Conservation (phyloP, 2,797 vertebrate species). For the Cheirogaleus major region DNA sequence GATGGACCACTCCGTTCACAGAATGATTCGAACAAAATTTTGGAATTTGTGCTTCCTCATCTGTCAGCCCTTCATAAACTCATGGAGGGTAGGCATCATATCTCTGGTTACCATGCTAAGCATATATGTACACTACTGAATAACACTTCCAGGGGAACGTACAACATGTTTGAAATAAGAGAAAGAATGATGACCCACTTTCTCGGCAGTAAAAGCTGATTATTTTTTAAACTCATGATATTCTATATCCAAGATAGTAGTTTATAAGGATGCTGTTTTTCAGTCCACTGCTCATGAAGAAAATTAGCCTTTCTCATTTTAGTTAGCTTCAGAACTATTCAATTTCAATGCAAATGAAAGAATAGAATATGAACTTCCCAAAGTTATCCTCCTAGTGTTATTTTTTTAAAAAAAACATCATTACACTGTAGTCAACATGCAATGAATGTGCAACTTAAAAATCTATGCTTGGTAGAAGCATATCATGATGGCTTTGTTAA, state of each 20-base stretch:
- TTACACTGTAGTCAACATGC: slow-evolving; percentile 18
- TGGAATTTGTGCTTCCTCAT: background rate
- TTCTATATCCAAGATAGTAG: slow-evolving; percentile 58
- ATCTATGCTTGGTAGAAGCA: background rate
- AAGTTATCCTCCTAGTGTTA: slow-evolving; percentile 37
- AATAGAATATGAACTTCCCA: slow-evolving; percentile 51
- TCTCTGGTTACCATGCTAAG: background rate
- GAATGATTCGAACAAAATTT: background rate
- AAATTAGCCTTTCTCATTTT: slow-evolving; percentile 72
- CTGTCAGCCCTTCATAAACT: background rate
- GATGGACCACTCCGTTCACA: background rate
- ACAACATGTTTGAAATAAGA: background rate
- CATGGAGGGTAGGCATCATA: background rate
- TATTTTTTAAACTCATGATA: slow-evolving; percentile 59
- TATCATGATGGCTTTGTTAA: background rate
- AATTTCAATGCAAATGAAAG: slow-evolving; percentile 61
- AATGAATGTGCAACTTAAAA: slow-evolving; percentile 21
- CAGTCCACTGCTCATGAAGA: slow-evolving; percentile 67
- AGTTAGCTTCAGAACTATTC: slow-evolving; percentile 60
- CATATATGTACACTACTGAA: background rate
- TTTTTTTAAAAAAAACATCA: background rate
- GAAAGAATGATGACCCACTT: slow-evolving; percentile 48
- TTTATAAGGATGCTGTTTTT: slow-evolving; percentile 67
- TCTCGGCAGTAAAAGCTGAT: slow-evolving; percentile 56
- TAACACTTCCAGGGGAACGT: background rate